Conservation (phyloP, 2,113 vertebrate species). For the Microcebus ravelobensis region DNA sequence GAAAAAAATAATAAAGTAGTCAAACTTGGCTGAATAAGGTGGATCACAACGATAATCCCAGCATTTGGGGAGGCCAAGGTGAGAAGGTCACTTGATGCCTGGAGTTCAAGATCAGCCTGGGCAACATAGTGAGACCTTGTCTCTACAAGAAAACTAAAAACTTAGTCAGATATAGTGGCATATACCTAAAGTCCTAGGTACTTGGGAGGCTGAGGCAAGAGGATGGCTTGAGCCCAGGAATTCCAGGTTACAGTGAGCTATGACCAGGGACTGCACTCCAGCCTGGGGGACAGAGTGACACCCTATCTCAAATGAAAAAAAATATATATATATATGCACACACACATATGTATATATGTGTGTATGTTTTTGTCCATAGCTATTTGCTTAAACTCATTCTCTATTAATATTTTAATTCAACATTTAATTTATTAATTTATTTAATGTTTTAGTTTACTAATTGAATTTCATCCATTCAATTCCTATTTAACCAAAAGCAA, state of each 20-base stretch:
- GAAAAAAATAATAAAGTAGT: too few species aligned
- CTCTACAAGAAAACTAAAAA: not conserved
- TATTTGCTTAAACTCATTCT: not conserved
- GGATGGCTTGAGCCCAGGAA: not conserved
- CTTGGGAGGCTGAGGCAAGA: not conserved
- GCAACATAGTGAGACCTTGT: not conserved
- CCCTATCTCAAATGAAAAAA: too few species aligned
- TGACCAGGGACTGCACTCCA: not conserved
- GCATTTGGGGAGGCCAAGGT: not conserved
- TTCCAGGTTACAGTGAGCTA: too few species aligned
- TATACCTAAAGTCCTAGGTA: not conserved
- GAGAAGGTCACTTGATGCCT: too few species aligned
- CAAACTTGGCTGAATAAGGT: too few species aligned
- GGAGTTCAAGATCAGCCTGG: not conserved
- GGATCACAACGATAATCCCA: too few species aligned
- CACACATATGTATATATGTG: not conserved
- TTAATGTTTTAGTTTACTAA: not conserved
- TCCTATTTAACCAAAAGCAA: not conserved
- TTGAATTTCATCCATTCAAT: not conserved
- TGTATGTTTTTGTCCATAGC: not conserved
- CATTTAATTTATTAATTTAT: not conserved
- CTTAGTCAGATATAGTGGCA: not conserved
- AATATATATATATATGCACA: too few species aligned
- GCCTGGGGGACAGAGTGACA: not conserved
- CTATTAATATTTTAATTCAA: conserved; percentile 20